These are phyloP conservation scores for Panagrolaimus sp. DNA, from an alignment of 1,140 invertebrate species.

Conservation along the genomic window DNA sequence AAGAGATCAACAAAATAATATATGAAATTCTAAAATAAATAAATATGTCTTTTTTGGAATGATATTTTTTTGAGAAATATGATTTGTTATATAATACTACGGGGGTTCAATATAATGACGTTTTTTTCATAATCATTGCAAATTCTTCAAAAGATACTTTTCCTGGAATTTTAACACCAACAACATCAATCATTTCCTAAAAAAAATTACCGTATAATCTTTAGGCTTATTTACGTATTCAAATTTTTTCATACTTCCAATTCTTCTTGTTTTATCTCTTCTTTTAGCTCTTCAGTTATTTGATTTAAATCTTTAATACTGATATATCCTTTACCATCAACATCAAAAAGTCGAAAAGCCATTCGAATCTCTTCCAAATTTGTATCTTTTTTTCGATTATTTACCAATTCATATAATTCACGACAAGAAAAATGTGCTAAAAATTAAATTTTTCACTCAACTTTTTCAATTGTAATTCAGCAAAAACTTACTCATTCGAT, in stretches of 20 bases:
- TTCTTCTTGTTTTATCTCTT: slow-evolving; percentile 30
- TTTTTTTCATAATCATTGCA: slow-evolving; percentile 42
- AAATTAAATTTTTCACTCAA: not conserved
- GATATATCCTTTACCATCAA: slow-evolving; percentile 36
- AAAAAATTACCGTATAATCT: not conserved
- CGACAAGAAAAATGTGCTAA: not conserved
- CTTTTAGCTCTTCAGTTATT: slow-evolving; percentile 35
- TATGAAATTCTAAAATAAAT: not conserved
- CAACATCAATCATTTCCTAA: slow-evolving; percentile 38
- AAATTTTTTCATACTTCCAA: slow-evolving; percentile 24
- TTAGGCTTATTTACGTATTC: not conserved
- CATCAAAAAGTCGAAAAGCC: slow-evolving; percentile 41
- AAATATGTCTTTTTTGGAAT: slow-evolving; percentile 10
- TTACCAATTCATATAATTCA: not conserved
- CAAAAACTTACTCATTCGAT: slow-evolving; percentile 3
- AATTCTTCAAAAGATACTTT: slow-evolving; percentile 34
- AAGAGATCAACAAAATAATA: not conserved
- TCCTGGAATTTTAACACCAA: slow-evolving; percentile 28
- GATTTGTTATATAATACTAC: not conserved
- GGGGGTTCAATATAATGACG: slow-evolving; percentile 27
- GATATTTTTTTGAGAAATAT: not conserved
- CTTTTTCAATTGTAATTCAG: not conserved
- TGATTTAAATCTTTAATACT: slow-evolving; percentile 34
- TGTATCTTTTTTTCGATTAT: slow-evolving; percentile 7
- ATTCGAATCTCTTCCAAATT: slow-evolving; percentile 32